A percentile compares a stretch with the other conserved stretches of the same genome.
phyloP scores from a whole-genome alignment of 2,797 vertebrate genomes.

The Mionectes olivaceus region DNA sequence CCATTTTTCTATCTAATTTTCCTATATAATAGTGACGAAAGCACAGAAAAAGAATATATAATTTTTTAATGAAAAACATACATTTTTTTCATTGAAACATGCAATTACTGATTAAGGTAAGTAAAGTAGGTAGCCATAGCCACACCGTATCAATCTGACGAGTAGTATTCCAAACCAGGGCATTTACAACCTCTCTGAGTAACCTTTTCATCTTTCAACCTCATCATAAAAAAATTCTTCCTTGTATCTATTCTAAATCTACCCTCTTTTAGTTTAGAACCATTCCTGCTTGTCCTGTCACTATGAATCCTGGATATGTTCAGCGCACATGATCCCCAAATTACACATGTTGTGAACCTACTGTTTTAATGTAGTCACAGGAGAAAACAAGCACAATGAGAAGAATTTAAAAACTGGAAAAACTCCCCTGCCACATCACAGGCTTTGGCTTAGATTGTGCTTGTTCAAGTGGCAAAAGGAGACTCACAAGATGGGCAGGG shows the following conservation, averaged over 20 bases:
- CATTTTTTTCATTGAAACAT: neutral
- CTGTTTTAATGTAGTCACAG: neutral
- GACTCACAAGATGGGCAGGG: neutral
- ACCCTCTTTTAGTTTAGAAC: neutral
- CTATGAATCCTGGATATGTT: neutral
- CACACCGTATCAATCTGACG: accelerated
- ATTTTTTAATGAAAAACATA: neutral
- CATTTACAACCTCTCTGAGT: neutral
- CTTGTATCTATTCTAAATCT: neutral
- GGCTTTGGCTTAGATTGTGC: neutral
- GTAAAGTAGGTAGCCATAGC: neutral
- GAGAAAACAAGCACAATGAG: neutral
- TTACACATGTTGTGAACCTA: neutral
- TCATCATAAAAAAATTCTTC: neutral
- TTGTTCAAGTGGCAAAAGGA: neutral
- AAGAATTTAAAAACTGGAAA: neutral
- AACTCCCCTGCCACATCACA: neutral
- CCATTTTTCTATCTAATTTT: neutral
- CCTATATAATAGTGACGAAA: neutral
- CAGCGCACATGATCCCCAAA: neutral
- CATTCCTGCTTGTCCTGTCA: neutral
- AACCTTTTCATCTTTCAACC: neutral
- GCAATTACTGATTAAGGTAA: neutral
- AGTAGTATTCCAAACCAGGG: neutral
- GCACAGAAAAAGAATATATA: neutral